Evolutionary conservation across 2,797 vertebrate genomes (phyloP).

Genomic region (Arctocebus calabarensis): DNA sequence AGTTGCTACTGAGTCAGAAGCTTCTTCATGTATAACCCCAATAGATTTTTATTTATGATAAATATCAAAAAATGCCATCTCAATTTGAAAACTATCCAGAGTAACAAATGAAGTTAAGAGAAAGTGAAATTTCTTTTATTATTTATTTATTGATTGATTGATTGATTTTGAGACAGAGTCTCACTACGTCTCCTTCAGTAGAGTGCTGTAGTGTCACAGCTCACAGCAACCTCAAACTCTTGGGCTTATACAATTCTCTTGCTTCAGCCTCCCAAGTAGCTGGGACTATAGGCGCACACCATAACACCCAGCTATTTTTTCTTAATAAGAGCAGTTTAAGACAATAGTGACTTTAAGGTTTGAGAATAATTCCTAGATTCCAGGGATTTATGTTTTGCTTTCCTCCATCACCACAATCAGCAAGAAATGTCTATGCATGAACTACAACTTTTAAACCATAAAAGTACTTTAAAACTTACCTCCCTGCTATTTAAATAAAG

Average conservation of each 20-base stretch:
- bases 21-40: conserved; percentile 29
- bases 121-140: background rate
- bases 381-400: conserved; percentile 41
- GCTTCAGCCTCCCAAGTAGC: too few species aligned
- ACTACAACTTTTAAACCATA: conserved; percentile 24
- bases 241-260: too few species aligned
- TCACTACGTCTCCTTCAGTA: too few species aligned
- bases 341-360: background rate
- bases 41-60: conserved; percentile 19
- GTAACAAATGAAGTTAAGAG: background rate
- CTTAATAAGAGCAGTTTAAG: conserved; percentile 13
- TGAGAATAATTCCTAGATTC: conserved; percentile 9
- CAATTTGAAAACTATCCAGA: conserved; percentile 31
- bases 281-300: too few species aligned
- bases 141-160: too few species aligned
- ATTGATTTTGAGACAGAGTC: too few species aligned
- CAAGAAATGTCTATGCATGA: background rate
- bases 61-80: conserved; percentile 22
- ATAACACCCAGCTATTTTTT: too few species aligned
- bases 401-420: background rate
- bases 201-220: too few species aligned
- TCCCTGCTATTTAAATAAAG: background rate
- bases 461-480: conserved; percentile 41
- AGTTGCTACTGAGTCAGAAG: conserved; percentile 46
- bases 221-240: too few species aligned